Conservation (phyloP, 2,113 vertebrate species). For the Sus scrofa region T2T-Sscrofa CM000830.6:119650501-119651000, state of each 20-base stretch:
- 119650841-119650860: not conserved
- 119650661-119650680: not conserved
- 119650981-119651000: constrained; percentile 1
- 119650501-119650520: too few species aligned
- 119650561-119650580: too few species aligned
- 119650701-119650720: not conserved
- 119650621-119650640: too few species aligned
- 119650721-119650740: not conserved
- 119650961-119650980: constrained; percentile 35
- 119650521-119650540: too few species aligned
- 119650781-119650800: not conserved
- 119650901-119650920: not conserved
- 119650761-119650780: not conserved
- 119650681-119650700: constrained; percentile 28
- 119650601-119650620: too few species aligned
- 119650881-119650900: not conserved
- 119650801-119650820: not conserved
- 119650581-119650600: too few species aligned
- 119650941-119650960: constrained; percentile 44
- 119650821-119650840: not conserved
- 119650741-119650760: not conserved
- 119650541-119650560: too few species aligned
- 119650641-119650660: too few species aligned
- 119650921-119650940: constrained; percentile 15
- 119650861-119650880: not conserved